These are phyloP conservation scores for Otis tarda DNA, from an alignment of 2,113 vertebrate genomes.

Conservation along the genomic window DNA sequence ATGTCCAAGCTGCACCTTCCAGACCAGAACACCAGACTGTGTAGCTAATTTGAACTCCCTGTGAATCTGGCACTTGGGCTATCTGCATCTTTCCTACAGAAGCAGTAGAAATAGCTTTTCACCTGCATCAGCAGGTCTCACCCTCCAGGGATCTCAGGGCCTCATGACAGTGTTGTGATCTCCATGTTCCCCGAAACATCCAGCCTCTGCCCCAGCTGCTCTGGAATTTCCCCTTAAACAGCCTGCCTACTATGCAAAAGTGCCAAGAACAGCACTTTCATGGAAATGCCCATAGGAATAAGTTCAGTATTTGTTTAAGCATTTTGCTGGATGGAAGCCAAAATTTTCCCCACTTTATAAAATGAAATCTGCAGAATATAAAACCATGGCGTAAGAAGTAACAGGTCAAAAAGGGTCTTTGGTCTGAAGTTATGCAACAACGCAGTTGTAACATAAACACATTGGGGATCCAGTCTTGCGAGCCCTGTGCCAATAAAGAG, in stretches of 20 bases:
- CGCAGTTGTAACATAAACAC: constrained; percentile 30
- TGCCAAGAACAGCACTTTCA: not conserved
- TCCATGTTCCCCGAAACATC: not conserved
- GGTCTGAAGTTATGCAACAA: constrained; percentile 26
- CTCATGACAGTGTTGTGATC: not conserved
- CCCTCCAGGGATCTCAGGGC: not conserved
- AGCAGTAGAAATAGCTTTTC: not conserved
- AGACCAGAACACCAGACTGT: not conserved
- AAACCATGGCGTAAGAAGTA: not conserved
- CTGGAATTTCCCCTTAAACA: not conserved
- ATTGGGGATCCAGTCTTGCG: not conserved
- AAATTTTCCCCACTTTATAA: not conserved
- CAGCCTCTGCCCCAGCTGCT: not conserved
- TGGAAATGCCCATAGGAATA: not conserved
- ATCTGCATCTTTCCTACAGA: not conserved
- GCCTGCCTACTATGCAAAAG: not conserved
- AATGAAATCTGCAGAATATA: not conserved
- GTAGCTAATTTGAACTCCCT: not conserved
- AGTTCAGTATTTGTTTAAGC: not conserved
- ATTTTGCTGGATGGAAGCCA: constrained; percentile 16
- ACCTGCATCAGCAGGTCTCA: not conserved
- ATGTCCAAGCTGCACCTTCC: not conserved
- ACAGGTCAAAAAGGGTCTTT: constrained; percentile 7
- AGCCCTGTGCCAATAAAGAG: not conserved
- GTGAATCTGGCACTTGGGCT: not conserved